Evolutionary conservation across 2,888 invertebrate species (phyloP).

Genomic region (Diplolepis rosae): DNA sequence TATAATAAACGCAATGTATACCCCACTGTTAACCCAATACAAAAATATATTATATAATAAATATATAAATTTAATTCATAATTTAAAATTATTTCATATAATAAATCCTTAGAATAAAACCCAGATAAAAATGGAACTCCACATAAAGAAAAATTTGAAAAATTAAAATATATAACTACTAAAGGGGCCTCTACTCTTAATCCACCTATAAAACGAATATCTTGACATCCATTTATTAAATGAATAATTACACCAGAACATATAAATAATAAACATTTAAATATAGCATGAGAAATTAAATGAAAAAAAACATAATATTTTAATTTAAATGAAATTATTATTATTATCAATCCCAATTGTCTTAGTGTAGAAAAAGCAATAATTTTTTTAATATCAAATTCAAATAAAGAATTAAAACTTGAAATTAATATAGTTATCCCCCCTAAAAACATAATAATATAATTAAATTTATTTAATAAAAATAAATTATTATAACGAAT

Average conservation of each 20-base stretch:
- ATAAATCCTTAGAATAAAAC: constrained; percentile 76
- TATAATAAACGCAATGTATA: constrained; percentile 56
- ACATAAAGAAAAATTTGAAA: constrained; percentile 79
- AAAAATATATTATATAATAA: constrained; percentile 45
- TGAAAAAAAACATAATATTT: constrained; percentile 81
- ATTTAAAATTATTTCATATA: constrained; percentile 72
- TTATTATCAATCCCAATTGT: constrained; percentile 86
- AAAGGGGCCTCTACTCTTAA: constrained; percentile 75
- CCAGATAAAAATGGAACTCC: constrained; percentile 80
- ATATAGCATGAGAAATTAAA: constrained; percentile 83
- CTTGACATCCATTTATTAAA: constrained; percentile 78
- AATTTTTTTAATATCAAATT: constrained; percentile 84
- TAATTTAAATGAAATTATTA: constrained; percentile 79
- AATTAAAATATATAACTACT: constrained; percentile 76
- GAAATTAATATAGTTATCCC: constrained; percentile 79
- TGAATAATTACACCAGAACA: constrained; percentile 83
- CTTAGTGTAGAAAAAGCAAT: too few relatives aligned
- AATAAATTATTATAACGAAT: constrained; percentile 80
- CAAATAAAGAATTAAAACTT: constrained; percentile 78
- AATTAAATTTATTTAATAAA: constrained; percentile 7
- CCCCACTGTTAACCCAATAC: constrained; percentile 56
- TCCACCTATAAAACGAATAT: constrained; percentile 80
- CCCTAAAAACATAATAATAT: constrained; percentile 48
- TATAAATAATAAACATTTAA: constrained; percentile 85
- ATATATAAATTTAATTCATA: too few relatives aligned